Conservation (phyloP, 2,888 invertebrate genomes). For the Phaonia tiefii region DNA sequence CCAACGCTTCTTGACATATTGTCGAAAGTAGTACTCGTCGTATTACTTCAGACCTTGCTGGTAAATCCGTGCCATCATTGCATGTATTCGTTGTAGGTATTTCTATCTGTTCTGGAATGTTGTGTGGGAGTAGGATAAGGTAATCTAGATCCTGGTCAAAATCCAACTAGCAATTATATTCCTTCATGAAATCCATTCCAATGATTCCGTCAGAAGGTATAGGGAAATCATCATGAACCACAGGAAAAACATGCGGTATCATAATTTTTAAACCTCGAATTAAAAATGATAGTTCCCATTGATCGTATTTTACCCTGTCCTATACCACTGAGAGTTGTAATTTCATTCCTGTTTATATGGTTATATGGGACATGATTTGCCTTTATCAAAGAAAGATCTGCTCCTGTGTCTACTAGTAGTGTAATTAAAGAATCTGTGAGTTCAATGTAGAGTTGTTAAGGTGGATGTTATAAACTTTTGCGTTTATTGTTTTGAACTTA, state of each 20-base stretch:
- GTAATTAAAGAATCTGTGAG: no score
- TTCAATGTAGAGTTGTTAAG: no score
- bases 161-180: constrained; percentile 27
- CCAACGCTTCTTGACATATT: neutral
- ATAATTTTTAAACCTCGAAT: no score
- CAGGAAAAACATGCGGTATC: no score
- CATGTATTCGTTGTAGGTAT: constrained; percentile 14
- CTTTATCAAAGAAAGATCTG: neutral
- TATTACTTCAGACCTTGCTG: constrained; percentile 35
- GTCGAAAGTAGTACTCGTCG: neutral
- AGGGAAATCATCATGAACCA: no score
- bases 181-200: neutral
- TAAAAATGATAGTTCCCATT: no score
- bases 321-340: neutral
- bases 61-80: constrained; percentile 3
- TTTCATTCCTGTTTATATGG: neutral
- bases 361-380: neutral
- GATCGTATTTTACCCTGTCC: neutral
- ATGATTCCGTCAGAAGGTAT: constrained; percentile 11
- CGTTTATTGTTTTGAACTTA: no score
- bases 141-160: constrained; percentile 47
- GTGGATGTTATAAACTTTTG: no score
- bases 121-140: constrained; percentile 40
- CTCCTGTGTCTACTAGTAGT: no score
- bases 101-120: neutral